Evolutionary conservation across 2,888 invertebrate genomes (phyloP).

Genomic region (Heteropelma amictum): DNA sequence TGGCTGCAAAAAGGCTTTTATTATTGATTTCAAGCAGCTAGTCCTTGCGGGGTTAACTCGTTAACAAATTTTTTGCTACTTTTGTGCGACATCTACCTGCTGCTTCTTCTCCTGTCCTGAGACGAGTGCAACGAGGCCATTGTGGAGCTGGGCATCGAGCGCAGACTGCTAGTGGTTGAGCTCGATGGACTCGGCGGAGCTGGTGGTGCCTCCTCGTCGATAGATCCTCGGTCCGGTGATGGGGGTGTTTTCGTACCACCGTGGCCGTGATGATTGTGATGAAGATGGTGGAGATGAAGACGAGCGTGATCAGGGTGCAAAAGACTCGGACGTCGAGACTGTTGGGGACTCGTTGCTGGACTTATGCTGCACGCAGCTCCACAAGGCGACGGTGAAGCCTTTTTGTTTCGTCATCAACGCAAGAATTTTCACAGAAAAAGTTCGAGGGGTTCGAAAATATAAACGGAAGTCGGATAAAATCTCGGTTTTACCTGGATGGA

Average conservation of each 20-base stretch:
- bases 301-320: slow-evolving; percentile 86
- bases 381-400: slow-evolving; percentile 78
- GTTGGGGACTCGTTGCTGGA: slow-evolving; percentile 74
- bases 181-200: slow-evolving; percentile 75
- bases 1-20: no score
- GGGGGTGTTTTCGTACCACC: slow-evolving; percentile 71
- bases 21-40: no score
- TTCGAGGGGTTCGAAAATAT: not conserved
- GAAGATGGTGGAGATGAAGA: slow-evolving; percentile 78
- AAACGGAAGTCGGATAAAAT: not conserved
- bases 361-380: slow-evolving; percentile 68
- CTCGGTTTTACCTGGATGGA: slow-evolving; percentile 82
- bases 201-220: slow-evolving; percentile 73
- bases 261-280: slow-evolving; percentile 76
- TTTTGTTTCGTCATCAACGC: no score
- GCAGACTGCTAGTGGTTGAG: slow-evolving; percentile 74
- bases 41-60: no score
- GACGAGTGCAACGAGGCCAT: slow-evolving; percentile 72
- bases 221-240: slow-evolving; percentile 76
- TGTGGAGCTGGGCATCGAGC: slow-evolving; percentile 75
- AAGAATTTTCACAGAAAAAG: not conserved
- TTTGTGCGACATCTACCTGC: slow-evolving; percentile 65
- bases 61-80: not conserved
- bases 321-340: slow-evolving; percentile 80
- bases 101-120: slow-evolving; percentile 72